Evolutionary conservation across 1,140 invertebrate species (phyloP).

Genomic region (Macrocentrus cingulum): DNA sequence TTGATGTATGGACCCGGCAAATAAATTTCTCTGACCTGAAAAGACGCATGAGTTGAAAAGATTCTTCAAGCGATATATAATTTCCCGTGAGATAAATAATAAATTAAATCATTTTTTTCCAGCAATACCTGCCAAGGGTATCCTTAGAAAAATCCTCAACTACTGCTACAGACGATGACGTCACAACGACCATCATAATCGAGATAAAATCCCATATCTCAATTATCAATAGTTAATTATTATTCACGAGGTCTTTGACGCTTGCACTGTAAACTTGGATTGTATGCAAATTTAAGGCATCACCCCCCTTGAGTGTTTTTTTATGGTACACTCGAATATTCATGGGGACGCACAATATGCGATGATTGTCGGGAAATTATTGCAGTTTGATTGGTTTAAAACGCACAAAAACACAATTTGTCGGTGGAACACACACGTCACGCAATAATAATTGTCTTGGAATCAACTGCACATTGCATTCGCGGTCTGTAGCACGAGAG

Average conservation of each 20-base stretch:
- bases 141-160: conserved; percentile 54
- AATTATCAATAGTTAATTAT: neutral
- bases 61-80: neutral
- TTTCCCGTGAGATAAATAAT: neutral
- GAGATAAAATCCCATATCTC: conserved; percentile 41
- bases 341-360: too few species aligned
- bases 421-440: too few species aligned
- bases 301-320: too few species aligned
- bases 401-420: neutral
- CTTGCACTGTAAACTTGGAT: too few species aligned
- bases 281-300: too few species aligned
- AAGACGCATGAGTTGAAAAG: conserved; percentile 30
- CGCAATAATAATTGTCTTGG: neutral
- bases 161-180: conserved; percentile 47
- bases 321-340: too few species aligned
- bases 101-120: neutral
- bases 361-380: too few species aligned
- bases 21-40: conserved; percentile 52
- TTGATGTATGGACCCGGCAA: neutral
- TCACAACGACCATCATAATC: conserved; percentile 53
- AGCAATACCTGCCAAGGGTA: conserved; percentile 51
- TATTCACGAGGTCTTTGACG: neutral
- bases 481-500: conserved; percentile 39
- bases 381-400: neutral
- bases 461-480: conserved; percentile 17